phyloP scores from a whole-genome alignment of 1,140 invertebrate genomes.

The Trachymyrmex septentrionalis region DNA sequence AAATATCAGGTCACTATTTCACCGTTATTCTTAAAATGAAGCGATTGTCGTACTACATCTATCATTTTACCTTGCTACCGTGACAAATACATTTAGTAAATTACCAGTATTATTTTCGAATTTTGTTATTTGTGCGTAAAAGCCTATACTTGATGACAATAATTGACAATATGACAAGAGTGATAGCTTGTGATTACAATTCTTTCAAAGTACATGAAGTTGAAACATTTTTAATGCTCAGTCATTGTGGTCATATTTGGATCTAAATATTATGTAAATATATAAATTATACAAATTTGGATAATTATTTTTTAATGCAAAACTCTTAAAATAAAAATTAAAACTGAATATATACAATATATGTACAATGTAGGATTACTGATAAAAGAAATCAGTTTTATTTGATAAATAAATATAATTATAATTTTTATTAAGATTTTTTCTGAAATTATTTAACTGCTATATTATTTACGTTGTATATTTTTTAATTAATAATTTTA shows the following conservation, averaged over 20 bases:
- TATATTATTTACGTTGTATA: background rate
- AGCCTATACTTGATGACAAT: background rate
- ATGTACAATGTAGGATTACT: background rate
- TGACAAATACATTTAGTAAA: conserved; percentile 38
- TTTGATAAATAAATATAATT: background rate
- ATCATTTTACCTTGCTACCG: conserved; percentile 25
- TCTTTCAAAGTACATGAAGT: background rate
- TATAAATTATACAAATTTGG: background rate
- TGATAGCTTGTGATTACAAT: conserved; percentile 9
- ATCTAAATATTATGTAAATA: conserved; percentile 21
- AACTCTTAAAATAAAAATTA: conserved; percentile 11
- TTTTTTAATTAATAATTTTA: background rate
- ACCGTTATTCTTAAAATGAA: conserved; percentile 69
- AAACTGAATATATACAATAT: background rate
- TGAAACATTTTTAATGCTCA: conserved; percentile 12
- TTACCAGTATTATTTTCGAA: conserved; percentile 45
- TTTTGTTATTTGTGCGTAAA: conserved; percentile 39
- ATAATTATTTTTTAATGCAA: background rate
- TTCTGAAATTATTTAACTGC: background rate
- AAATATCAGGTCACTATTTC: conserved; percentile 73
- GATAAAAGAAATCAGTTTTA: background rate
- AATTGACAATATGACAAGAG: background rate
- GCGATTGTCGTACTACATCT: conserved; percentile 58
- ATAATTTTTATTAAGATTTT: background rate
- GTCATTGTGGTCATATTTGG: conserved; percentile 7